Base-by-base conservation (phyloP, 2,113 vertebrate genomes). In the Puffinus mauretanicus region DNA sequence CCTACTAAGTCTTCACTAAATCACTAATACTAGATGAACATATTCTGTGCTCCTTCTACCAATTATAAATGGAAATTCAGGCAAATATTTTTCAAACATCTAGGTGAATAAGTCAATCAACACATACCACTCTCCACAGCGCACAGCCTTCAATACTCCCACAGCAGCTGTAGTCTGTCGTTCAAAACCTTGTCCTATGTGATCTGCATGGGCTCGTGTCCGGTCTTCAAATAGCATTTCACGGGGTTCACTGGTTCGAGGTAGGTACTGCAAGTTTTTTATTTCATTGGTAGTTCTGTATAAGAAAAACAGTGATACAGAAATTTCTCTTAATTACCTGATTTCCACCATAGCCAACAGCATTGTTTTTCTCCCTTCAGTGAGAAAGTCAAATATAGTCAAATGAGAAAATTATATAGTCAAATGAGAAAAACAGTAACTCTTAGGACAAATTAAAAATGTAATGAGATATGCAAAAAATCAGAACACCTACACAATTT, bases 211-310 rank as follows among this genome's bases (percentile, higher is more conserved):
- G 82, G 99, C 99, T 88, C 99, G 98, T 11, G 99, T 99, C 86
- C 99, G 98, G 86, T 99, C 99, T 97, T 99, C 99, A 95, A 99
- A 99, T 13, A 99, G 98, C 99, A 99, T 98, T 97, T 99, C 99
- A 75, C 99, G 98, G 90, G 99, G 99, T 93, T 99, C 99, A 77
- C 99, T 99, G 95, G 99, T 98, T 98, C 99, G 98, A 98, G 99
- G 99, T 98, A 99, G 99, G 96, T 99, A 99, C 98, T 99, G 99
- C 95, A 99, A 98, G 98, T 99, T 99, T 99, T 99, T 99, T 79
- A 99, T 99, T 98, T 99, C 99, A 98, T 99, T 99, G 98, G 99
- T 99, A 96, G 99, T 99, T 98, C 99, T 99, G 77, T 49, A 8
- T 34, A 85, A 94, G 77, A 64, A 85, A 86, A 64, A 30, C 42